Evolutionary conservation across 2,888 invertebrate species (phyloP).

Genomic region (Drosophila recens): DNA sequence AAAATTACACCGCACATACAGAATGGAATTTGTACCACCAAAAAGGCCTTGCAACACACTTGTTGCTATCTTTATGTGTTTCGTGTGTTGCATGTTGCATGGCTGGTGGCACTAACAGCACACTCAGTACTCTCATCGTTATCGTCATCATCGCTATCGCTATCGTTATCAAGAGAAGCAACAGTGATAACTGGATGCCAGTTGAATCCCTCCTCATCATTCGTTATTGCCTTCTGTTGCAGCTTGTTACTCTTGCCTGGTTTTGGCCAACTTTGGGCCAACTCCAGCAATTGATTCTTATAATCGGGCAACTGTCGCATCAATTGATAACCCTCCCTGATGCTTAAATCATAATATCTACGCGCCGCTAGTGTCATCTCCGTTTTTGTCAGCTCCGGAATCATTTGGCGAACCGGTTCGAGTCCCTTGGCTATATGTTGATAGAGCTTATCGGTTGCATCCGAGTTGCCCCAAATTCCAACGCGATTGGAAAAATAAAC

Average conservation of each 20-base stretch:
- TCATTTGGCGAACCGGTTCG: constrained; percentile 19
- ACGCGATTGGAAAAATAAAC: constrained; percentile 33
- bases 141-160: neutral
- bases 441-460: constrained; percentile 32
- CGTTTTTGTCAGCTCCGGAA: constrained; percentile 5
- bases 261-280: constrained; percentile 11
- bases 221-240: neutral
- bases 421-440: constrained; percentile 11
- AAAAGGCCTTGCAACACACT: neutral
- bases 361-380: neutral
- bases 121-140: neutral
- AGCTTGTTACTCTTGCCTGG: neutral
- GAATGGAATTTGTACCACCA: neutral
- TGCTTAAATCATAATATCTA: constrained; percentile 26
- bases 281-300: constrained; percentile 5
- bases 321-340: constrained; percentile 25
- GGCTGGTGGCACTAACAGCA: neutral
- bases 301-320: constrained; percentile 32
- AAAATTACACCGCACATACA: neutral
- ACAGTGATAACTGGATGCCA: neutral
- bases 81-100: neutral
- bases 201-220: neutral
- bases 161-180: constrained; percentile 2
- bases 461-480: constrained; percentile 42
- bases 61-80: neutral